Evolutionary conservation across 2,797 vertebrate genomes (phyloP), one percentile per base, ranked within the genome.

Genomic region (Galago senegalensis): DNA sequence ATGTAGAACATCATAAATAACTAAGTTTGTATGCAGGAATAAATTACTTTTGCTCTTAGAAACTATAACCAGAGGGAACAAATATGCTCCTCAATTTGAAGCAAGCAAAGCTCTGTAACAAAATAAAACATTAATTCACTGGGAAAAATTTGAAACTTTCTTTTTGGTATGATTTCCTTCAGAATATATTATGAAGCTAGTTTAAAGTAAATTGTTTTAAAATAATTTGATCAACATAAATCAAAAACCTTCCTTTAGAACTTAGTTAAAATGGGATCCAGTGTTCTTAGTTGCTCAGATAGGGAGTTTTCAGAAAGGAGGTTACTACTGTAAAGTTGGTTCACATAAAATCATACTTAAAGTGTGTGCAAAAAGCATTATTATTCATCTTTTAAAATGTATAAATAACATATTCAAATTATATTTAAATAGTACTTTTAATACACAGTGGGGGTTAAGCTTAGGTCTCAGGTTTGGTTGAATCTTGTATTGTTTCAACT

Each of bases 1-100:
- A 92, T 89, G 18, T 84, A 88, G 97, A 87, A 92, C 18, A 93
- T 90, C 49, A 87, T 85, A 94, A 96, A 84, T 80, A 92, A 92
- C 61, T 79, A 43, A 83, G 20, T 65, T 16, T 79, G n/a, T 77
- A 84, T 72, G 11, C 27, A 87, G 31, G 76, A 96, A 90, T 95
- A 96, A 92, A 86, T 88, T 82, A 93, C 17, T 90, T 95, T 31
- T 92, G 69, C 13, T 79, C 34, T 80, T 67, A 76, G 43, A 61
- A 76, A 80, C 16, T 88, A 43, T 87, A 96, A 87, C 53, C 46
- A 76, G 40, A 94, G 49, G 65, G 16, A 93, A 75, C 43, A 86
- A 95, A 86, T 81, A 87, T 81, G 93, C 25, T 87, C 87, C 14
- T 69, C 49, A n/a, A 86, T 63, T 94, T 77, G 58, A 20, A 29